These are phyloP conservation scores for Heterohyrax brucei DNA, from an alignment of 2,797 vertebrate genomes.

Conservation along the genomic window DNA sequence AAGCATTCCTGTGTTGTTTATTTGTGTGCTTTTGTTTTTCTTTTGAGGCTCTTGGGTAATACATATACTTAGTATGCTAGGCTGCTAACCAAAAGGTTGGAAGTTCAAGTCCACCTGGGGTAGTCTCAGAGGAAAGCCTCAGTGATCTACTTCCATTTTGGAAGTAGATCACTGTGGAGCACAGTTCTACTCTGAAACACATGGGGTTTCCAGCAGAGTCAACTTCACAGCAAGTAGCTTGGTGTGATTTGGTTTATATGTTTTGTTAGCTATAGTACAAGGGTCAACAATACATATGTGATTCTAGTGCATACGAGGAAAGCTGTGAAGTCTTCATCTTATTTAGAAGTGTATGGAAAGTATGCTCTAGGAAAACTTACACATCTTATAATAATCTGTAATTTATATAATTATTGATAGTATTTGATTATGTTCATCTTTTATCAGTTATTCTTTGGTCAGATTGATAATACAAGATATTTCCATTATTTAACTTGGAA, in stretches of 20 bases:
- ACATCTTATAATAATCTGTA: not conserved
- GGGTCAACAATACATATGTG: not conserved
- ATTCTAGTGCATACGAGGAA: not conserved
- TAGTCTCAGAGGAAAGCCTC: too few species aligned
- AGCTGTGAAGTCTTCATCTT: not conserved
- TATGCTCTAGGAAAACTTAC: not conserved
- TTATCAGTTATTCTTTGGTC: not conserved
- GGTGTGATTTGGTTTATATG: not conserved
- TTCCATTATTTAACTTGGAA: not conserved
- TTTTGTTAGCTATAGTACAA: not conserved
- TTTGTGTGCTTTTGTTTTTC: too few species aligned
- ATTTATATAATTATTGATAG: not conserved
- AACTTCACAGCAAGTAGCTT: too few species aligned
- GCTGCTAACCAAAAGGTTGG: too few species aligned
- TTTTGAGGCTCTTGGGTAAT: too few species aligned
- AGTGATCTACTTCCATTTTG: too few species aligned
- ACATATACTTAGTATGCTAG: too few species aligned
- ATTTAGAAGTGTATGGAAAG: not conserved
- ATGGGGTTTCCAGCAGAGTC: too few species aligned
- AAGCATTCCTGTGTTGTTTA: too few species aligned
- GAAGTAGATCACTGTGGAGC: too few species aligned
- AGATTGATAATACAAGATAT: not conserved
- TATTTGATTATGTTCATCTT: constrained; percentile 20
- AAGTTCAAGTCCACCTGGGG: too few species aligned
- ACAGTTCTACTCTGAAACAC: too few species aligned